A percentile compares a stretch with the other conserved stretches of the same genome.
These are phyloP conservation scores for Meteorus colon DNA, from an alignment of 2,888 invertebrate species.

Conservation along the genomic window DNA sequence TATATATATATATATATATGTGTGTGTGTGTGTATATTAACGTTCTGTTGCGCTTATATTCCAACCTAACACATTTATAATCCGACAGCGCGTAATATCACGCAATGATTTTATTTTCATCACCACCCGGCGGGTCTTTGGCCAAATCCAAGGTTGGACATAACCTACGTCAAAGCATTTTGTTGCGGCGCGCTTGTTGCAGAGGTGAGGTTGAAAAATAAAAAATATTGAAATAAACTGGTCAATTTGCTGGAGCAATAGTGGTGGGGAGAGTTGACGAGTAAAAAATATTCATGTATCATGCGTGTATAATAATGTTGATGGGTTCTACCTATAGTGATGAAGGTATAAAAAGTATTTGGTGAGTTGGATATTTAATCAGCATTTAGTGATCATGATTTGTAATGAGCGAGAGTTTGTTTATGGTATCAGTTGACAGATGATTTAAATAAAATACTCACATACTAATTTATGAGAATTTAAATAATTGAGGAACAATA, in stretches of 20 bases:
- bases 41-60: background rate
- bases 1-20: background rate
- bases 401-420: no score
- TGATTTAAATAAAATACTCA: no score
- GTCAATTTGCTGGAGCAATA: constrained; percentile 5
- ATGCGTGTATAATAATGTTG: constrained; percentile 13
- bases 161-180: constrained; percentile 38
- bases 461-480: no score
- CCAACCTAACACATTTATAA: constrained; percentile 17
- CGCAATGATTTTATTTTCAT: constrained; percentile 30
- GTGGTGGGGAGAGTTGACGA: background rate
- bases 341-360: background rate
- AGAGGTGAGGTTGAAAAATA: background rate
- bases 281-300: background rate
- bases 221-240: constrained; percentile 16
- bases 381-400: background rate
- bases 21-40: background rate
- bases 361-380: background rate
- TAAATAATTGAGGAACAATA: no score
- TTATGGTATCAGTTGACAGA: no score
- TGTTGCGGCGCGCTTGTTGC: constrained; percentile 4
- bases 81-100: constrained; percentile 29
- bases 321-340: background rate
- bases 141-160: constrained; percentile 32
- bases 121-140: constrained; percentile 20